phyloP scores from a whole-genome alignment of 1,140 invertebrate species.

The Drosophila baimaii region DNA sequence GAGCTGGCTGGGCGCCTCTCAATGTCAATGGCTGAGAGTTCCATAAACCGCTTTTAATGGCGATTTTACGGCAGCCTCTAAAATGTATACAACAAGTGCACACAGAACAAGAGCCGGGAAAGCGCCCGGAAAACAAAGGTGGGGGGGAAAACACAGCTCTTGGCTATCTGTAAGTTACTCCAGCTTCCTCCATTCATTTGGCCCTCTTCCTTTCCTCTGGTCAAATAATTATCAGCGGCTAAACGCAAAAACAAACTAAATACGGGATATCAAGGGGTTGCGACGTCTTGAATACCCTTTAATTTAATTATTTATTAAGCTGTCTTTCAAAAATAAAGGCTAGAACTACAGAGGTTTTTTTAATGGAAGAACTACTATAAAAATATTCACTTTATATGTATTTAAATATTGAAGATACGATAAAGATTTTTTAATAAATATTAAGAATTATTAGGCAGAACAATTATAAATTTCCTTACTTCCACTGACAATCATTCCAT shows the following conservation, averaged over 20 bases:
- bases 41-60: slow-evolving; percentile 23
- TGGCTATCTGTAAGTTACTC: slow-evolving; percentile 12
- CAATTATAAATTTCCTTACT: no score
- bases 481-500: background rate
- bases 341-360: no score
- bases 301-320: no score
- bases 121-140: background rate
- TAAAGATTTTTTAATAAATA: no score
- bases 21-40: slow-evolving; percentile 58
- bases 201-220: slow-evolving; percentile 1
- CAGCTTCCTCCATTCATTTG: background rate
- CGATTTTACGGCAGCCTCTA: slow-evolving; percentile 14
- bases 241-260: slow-evolving; percentile 35
- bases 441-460: no score
- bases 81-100: slow-evolving; percentile 2
- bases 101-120: background rate
- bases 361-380: no score
- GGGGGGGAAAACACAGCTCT: slow-evolving; percentile 7
- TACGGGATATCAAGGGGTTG: background rate
- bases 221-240: slow-evolving; percentile 58
- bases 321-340: no score
- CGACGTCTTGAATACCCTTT: background rate
- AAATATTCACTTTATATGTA: no score
- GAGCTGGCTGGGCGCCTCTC: slow-evolving; percentile 16
- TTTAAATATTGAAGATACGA: no score